Evolutionary conservation across 2,888 invertebrate genomes (phyloP), one percentile per base, ranked within the genome.

Genomic region (Ectropis crepuscularia): DNA sequence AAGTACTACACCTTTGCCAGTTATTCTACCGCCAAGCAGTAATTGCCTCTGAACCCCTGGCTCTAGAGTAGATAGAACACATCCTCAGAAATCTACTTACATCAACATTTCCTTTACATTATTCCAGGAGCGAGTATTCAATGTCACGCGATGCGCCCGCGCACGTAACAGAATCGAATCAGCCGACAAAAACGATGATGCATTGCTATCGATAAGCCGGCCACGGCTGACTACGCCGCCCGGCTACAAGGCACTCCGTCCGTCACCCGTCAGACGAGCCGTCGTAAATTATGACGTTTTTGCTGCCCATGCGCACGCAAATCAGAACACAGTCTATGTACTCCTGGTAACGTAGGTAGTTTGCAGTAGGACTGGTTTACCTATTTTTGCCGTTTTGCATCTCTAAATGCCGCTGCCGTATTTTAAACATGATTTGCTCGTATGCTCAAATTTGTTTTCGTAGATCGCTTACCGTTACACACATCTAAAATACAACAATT

Each of bases 221-320:
- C 41, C 68, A 74, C 73, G 78, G 78, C 64, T 73, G 70, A 78
- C 70, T 76, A 71, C 69, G 73, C 47, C 8, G 11, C 6, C 9
- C 9, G 5, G 47, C 16, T 47, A 47, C 51, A n/a, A 78, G 70
- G 74, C 72, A 73, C 58, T 72, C 78, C 78, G 87, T 88, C 88
- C 78, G 76, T 86, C 87, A 85, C 66, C 79, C 82, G 81, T 87
- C 87, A 81, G 67, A 57, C 72, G 55, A 43, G 60, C 42, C 72
- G 69, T 81, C 82, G 83, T 86, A 83, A 85, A 87, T 87, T 81
- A 85, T 80, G 77, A 82, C 72, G 85, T 81, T 86, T 87, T 88
- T 88, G 82, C 72, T 61, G 72, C 70, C 68, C 70, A 68, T 66
- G 84, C 85, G 85, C 89, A 89, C 87, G 87, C 87, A 81, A 85